These are phyloP conservation scores for Oncopeltus fasciatus DNA, from an alignment of 1,140 invertebrate genomes.

Conservation along the genomic window DNA sequence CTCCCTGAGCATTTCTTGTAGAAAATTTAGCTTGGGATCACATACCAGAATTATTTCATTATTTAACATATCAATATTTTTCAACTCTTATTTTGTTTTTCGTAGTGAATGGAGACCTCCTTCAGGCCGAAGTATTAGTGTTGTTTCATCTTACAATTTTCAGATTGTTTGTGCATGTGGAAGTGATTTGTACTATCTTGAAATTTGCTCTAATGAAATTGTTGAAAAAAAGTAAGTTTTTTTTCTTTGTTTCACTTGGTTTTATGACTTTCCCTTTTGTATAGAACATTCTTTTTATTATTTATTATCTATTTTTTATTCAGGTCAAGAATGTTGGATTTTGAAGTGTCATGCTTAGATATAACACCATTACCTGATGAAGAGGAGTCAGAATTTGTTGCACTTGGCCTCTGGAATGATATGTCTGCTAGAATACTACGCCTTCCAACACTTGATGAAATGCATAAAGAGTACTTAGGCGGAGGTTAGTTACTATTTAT, in stretches of 20 bases:
- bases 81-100: no score
- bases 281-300: no score
- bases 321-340: slow-evolving; percentile 55
- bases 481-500: no score
- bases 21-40: no score
- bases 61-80: no score
- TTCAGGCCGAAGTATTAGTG: slow-evolving; percentile 61
- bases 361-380: slow-evolving; percentile 54
- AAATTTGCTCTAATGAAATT: slow-evolving; percentile 53
- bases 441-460: slow-evolving; percentile 60
- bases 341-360: slow-evolving; percentile 94
- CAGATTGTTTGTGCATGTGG: slow-evolving; percentile 84
- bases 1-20: no score
- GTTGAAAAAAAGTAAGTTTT: slow-evolving; percentile 42
- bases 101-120: slow-evolving; percentile 61
- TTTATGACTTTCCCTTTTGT: background rate
- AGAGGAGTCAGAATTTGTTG: slow-evolving; percentile 53
- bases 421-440: slow-evolving; percentile 78
- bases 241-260: background rate
- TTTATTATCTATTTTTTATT: slow-evolving; percentile 11
- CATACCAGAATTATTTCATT: no score
- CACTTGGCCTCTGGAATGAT: slow-evolving; percentile 94
- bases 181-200: slow-evolving; percentile 75
- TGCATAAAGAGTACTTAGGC: slow-evolving; percentile 72
- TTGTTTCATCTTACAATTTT: slow-evolving; percentile 67